Evolutionary conservation across 2,888 invertebrate genomes (phyloP), one percentile per base, ranked within the genome.

Genomic region (Acanthosepion esculentum): DNA sequence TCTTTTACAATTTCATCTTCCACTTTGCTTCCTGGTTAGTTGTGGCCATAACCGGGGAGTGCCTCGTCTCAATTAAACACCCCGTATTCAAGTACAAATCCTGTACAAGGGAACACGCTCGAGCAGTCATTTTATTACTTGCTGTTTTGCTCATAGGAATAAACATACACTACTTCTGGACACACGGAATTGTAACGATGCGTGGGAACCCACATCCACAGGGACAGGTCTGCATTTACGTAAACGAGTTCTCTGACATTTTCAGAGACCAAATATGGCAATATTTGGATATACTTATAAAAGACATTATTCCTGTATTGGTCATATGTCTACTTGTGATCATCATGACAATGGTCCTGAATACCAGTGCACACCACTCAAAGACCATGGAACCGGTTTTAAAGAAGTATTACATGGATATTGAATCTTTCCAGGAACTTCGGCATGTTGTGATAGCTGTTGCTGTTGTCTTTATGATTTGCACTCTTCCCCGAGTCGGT

Each of bases 91-190:
- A 96, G 48, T 96, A 96, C 95, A 95, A 95, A 92, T 96, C 97
- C 95, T 97, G 97, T 95, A 96, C 96, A 8, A 94, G 96, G 7
- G 97, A 97, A 95, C 96, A 96, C 12, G 97, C 96, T 18, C 96
- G 96, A 33, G 96, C 97, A 23, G 96, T 97, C 93, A 95, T 97
- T 48, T 95, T 97, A 33, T 96, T 97, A 41, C 96, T 97, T 48
- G 96, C 96, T n/a, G 97, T 97, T 12, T 94, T 97, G 6, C 95
- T 97, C 3, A 96, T 97, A 55, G 97, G 97, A 94, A 95, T 97
- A 91, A 97, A 97, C 95, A 96, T 97, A 64, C 97, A 97, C 95
- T 97, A 96, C 95, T 97, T 97, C 96, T 97, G 97, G 97, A 97
- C 97, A 4, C 96, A 96, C 53, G 97, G 97, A 12, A 95, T 97